Evolutionary conservation across 2,797 vertebrate genomes (phyloP), one percentile per base, ranked within the genome.

Genomic region (Toxotes lorentzi): DNA sequence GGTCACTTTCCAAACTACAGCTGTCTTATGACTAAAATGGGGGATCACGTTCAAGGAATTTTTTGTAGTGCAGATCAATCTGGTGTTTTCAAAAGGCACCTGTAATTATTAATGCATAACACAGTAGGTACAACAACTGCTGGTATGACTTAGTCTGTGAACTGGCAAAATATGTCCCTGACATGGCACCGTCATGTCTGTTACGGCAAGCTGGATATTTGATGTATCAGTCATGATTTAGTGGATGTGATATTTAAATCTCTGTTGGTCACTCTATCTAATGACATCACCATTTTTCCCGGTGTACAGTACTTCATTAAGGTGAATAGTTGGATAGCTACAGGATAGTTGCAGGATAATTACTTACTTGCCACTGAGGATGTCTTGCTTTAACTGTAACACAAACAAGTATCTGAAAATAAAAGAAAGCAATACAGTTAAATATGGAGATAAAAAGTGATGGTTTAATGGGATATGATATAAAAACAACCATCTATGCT

Each of bases 341-440:
- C n/a, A n/a, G n/a, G n/a, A 27, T 16, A 47, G 24, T 12, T 21
- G 2, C 0, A 68, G 12, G n/a, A 53, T 32, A 32, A 21, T 8
- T 1, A 96, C 98, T 95, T 94, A 99, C 98, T 98, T 99, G 91
- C 98, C 97, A 95, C 96, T 99, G 86, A 99, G 96, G 90, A 99
- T 91, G 91, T 99, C 98, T 91, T 99, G 96, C 88, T 97, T 99
- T 86, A 99, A 92, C 73, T 99, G 98, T 84, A 99, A 95, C 86
- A 99, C 97, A 95, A 99, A 99, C 53, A 99, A 95, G 89, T 99
- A 99, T 89, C 98, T 99, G 94, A 41, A 86, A 89, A 19, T 72
- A 78, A 67, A 79, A 65, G 0, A 54, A 27, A 58, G 59, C 2
- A 64, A 41, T 19, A 30, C 3, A 8, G 35, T 51, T 71, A 3